Evolutionary conservation across 2,888 invertebrate species (phyloP).

Genomic region (Abrostola triplasia): DNA sequence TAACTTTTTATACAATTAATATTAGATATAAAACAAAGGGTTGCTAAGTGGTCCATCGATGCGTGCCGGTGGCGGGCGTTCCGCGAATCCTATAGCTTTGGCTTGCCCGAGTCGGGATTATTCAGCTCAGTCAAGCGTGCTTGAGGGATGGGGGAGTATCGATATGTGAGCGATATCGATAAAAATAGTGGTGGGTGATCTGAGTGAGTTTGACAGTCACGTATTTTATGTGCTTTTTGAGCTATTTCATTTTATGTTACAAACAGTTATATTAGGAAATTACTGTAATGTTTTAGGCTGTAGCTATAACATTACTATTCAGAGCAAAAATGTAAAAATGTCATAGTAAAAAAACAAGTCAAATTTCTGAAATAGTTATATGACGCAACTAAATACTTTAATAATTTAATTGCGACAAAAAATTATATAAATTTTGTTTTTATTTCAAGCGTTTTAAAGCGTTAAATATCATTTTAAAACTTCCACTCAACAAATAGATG

Average conservation of each 20-base stretch:
- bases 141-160: constrained; percentile 50
- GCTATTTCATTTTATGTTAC: too few relatives aligned
- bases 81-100: constrained; percentile 77
- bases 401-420: too few relatives aligned
- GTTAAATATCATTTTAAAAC: constrained; percentile 26
- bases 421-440: background rate
- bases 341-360: too few relatives aligned
- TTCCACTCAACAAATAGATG: constrained; percentile 15
- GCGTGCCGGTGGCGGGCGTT: constrained; percentile 70
- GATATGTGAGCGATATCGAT: constrained; percentile 27
- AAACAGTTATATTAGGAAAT: too few relatives aligned
- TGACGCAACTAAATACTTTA: too few relatives aligned
- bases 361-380: too few relatives aligned
- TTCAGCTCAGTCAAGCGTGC: constrained; percentile 77
- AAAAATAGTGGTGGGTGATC: background rate
- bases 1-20: constrained; percentile 59
- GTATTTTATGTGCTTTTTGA: too few relatives aligned
- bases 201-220: too few relatives aligned
- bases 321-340: too few relatives aligned
- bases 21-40: constrained; percentile 61
- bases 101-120: constrained; percentile 70
- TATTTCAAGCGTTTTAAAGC: constrained; percentile 13
- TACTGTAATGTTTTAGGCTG: too few relatives aligned
- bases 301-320: too few relatives aligned
- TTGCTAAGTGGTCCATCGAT: constrained; percentile 69